Percentiles rank a stretch among this genome's conserved stretches.
Evolutionary conservation across 2,888 invertebrate genomes (phyloP).

Genomic region (Phyllotreta striolata): DNA sequence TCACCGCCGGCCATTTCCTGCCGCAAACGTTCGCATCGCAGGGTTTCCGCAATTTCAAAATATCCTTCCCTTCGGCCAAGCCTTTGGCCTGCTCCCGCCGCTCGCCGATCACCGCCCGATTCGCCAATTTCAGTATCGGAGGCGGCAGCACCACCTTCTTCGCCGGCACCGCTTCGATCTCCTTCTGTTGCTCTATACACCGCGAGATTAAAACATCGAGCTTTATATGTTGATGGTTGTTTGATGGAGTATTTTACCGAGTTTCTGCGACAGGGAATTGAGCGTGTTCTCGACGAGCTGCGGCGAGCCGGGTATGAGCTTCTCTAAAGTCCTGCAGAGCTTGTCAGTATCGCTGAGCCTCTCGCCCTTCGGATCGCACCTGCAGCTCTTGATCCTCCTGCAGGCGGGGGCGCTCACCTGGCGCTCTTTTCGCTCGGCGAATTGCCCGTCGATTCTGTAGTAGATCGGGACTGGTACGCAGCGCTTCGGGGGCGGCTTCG

Average conservation of each 20-base stretch:
- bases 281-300: constrained; percentile 1
- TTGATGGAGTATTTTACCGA: too few relatives aligned
- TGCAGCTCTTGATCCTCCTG: constrained; percentile 25
- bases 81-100: too few relatives aligned
- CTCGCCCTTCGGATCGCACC: constrained; percentile 23
- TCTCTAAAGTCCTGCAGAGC: constrained; percentile 18
- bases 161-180: too few relatives aligned
- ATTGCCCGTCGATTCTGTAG: constrained; percentile 33
- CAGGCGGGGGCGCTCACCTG: constrained; percentile 19
- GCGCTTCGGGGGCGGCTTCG: constrained; percentile 25
- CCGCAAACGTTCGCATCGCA: background rate
- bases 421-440: constrained; percentile 28
- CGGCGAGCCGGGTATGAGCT: constrained; percentile 8
- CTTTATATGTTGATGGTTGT: too few relatives aligned
- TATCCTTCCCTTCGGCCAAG: too few relatives aligned
- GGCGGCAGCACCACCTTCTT: too few relatives aligned
- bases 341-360: constrained; percentile 6
- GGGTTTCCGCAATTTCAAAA: too few relatives aligned
- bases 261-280: constrained; percentile 2
- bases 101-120: too few relatives aligned
- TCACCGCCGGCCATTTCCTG: background rate
- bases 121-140: too few relatives aligned
- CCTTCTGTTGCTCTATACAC: too few relatives aligned
- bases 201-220: background rate
- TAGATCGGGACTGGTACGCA: constrained; percentile 37